These are phyloP conservation scores for Arenicola marina DNA, from an alignment of 2,888 invertebrate species.

Conservation along the genomic window DNA sequence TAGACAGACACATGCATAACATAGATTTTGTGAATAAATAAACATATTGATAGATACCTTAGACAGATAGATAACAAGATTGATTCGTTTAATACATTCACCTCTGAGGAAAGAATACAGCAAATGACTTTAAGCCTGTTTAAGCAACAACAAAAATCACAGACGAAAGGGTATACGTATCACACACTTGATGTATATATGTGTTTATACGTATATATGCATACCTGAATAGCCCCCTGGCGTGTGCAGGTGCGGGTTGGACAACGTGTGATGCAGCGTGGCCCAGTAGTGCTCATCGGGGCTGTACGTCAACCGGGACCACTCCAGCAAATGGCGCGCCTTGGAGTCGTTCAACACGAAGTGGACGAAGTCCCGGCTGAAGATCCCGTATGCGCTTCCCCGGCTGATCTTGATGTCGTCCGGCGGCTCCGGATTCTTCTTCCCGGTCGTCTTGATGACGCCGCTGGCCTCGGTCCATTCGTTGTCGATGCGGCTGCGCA, in stretches of 20 bases:
- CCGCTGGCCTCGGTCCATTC: conserved; percentile 32
- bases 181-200: too few relatives aligned
- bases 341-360: conserved; percentile 44
- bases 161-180: too few relatives aligned
- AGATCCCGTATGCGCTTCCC: conserved; percentile 58
- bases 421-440: conserved; percentile 35
- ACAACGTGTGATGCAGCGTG: conserved; percentile 48
- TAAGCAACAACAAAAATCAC: too few relatives aligned
- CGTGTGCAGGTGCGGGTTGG: conserved; percentile 44
- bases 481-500: conserved; percentile 32
- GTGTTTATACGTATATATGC: too few relatives aligned
- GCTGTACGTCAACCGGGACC: conserved; percentile 50
- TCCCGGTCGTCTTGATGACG: conserved; percentile 37
- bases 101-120: too few relatives aligned
- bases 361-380: conserved; percentile 52
- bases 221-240: conserved; percentile 55
- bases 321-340: conserved; percentile 49
- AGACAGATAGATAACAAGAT: too few relatives aligned
- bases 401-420: conserved; percentile 43
- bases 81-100: too few relatives aligned
- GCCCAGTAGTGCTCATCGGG: conserved; percentile 61
- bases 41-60: too few relatives aligned
- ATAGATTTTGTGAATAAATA: too few relatives aligned
- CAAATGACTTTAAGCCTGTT: too few relatives aligned
- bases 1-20: too few relatives aligned